A percentile compares a stretch with the other conserved stretches of the same genome.
These are phyloP conservation scores for Eumerus sabulonum DNA, from an alignment of 2,888 invertebrate species.

Conservation along the genomic window DNA sequence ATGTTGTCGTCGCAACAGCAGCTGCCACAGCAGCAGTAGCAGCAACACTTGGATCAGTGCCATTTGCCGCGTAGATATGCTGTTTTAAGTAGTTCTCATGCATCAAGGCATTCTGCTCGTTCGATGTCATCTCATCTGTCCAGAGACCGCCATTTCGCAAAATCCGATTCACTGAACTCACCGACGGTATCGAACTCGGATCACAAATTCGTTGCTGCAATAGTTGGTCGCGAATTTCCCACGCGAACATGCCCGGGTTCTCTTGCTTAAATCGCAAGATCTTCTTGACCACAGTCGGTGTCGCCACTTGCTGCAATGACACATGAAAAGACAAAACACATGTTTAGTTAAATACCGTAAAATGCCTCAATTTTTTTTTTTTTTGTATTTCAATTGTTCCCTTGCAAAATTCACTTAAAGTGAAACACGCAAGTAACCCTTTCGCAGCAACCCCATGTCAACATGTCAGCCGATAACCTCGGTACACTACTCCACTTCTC, in stretches of 20 bases:
- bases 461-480: slow-evolving; percentile 12
- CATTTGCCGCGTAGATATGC: slow-evolving; percentile 71
- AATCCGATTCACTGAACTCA: slow-evolving; percentile 96
- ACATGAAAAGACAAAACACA: slow-evolving; percentile 39
- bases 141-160: slow-evolving; percentile 92
- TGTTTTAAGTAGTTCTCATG: slow-evolving; percentile 75
- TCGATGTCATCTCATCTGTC: slow-evolving; percentile 82
- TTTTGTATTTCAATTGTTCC: neutral
- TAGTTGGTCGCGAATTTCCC: slow-evolving; percentile 96
- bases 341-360: slow-evolving; percentile 76
- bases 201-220: slow-evolving; percentile 94
- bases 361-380: slow-evolving; percentile 70
- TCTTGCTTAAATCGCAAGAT: slow-evolving; percentile 96
- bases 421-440: slow-evolving; percentile 43
- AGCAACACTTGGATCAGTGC: slow-evolving; percentile 51
- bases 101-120: slow-evolving; percentile 76
- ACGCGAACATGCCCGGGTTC: slow-evolving; percentile 97
- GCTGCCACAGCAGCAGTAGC: slow-evolving; percentile 66
- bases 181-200: slow-evolving; percentile 93
- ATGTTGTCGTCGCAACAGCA: slow-evolving; percentile 57
- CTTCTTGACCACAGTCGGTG: slow-evolving; percentile 96
- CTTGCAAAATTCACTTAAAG: slow-evolving; percentile 33
- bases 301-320: slow-evolving; percentile 93
- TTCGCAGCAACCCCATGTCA: slow-evolving; percentile 4
- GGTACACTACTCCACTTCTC: slow-evolving; percentile 1